phyloP scores from a whole-genome alignment of 2,888 invertebrate genomes.

The Sphaerophoria rueppellii region DNA sequence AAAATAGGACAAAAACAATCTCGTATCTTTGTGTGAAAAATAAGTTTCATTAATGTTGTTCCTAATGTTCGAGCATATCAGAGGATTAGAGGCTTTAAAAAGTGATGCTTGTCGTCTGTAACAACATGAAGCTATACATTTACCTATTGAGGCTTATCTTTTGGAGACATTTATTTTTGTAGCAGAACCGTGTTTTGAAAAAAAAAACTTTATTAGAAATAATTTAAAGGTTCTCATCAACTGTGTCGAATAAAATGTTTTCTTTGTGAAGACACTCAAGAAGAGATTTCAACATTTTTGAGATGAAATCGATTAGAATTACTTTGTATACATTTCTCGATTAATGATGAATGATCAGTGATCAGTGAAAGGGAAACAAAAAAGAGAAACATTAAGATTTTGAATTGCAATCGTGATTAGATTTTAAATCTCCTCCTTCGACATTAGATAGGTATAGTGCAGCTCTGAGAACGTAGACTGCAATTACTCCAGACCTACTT shows the following conservation, averaged over 20 bases:
- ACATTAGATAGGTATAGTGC: too few species aligned
- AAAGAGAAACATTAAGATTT: too few species aligned
- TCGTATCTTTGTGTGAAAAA: slow-evolving; percentile 61
- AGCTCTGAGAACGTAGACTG: too few species aligned
- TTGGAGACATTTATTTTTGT: slow-evolving; percentile 44
- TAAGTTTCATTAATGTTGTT: slow-evolving; percentile 68
- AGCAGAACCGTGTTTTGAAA: background rate
- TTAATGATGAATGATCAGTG: too few species aligned
- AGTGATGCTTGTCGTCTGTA: slow-evolving; percentile 51
- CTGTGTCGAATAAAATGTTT: slow-evolving; percentile 25
- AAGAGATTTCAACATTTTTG: background rate
- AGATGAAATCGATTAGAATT: slow-evolving; percentile 6
- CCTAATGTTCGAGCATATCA: slow-evolving; percentile 53
- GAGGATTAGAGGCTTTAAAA: slow-evolving; percentile 57
- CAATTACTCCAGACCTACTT: too few species aligned
- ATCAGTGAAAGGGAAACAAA: too few species aligned
- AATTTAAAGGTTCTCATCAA: background rate
- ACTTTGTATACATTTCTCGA: background rate
- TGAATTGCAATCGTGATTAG: too few species aligned
- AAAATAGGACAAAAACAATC: slow-evolving; percentile 1
- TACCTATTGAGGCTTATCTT: slow-evolving; percentile 56
- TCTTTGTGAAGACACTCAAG: slow-evolving; percentile 2
- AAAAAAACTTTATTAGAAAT: background rate
- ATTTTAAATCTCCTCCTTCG: too few species aligned
- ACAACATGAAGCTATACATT: slow-evolving; percentile 45